Evolutionary conservation across 1,140 invertebrate species (phyloP), one percentile per base, ranked within the genome.

Genomic region (Neoseiulus cucumeris): DNA sequence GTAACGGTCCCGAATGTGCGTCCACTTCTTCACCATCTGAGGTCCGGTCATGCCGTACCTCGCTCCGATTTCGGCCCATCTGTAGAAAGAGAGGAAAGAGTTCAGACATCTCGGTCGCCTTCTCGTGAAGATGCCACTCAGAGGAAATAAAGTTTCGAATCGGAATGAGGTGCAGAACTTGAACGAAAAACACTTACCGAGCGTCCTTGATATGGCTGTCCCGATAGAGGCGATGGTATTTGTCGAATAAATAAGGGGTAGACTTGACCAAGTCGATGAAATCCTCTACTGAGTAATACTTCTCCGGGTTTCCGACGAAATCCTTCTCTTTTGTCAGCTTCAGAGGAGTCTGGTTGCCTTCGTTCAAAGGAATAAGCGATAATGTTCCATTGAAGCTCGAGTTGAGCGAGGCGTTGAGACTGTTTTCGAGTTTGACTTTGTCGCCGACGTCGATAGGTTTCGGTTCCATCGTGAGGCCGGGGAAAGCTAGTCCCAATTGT

Each of bases 1-100:
- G 51, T 59, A 59, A n/a, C 51, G 51, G 33, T 59, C 51, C 14
- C 51, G 51, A 25, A 59, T 59, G 22, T 59, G 51, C 14, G 51
- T 59, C 51, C 51, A 59, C 22, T 59, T 59, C 22, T 59, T 59
- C 25, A 59, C 51, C 51, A 59, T 59, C 51, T 59, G 51, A 2
- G 51, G 51, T 12, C 51, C 51, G 25, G 51, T 59, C 51, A 59
- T 59, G 22, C 14, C 51, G 51, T 59, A 59, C 33, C 51, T 25
- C 25, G 25, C 33, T 59, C 51, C 51, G 51, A 59, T 59, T 25
- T 59, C 51, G 17, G 51, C 51, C 51, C 51, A 59, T 25, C 51
- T 59, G 22, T 17, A 59, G 14, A 25, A 29, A 59, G 22, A 59
- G 9, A 5, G 25, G 2, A 59, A 1, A 59, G 33, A 1, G 33